phyloP scores from a whole-genome alignment of 2,888 invertebrate species.

The Pseudolycoriella hygida region DNA sequence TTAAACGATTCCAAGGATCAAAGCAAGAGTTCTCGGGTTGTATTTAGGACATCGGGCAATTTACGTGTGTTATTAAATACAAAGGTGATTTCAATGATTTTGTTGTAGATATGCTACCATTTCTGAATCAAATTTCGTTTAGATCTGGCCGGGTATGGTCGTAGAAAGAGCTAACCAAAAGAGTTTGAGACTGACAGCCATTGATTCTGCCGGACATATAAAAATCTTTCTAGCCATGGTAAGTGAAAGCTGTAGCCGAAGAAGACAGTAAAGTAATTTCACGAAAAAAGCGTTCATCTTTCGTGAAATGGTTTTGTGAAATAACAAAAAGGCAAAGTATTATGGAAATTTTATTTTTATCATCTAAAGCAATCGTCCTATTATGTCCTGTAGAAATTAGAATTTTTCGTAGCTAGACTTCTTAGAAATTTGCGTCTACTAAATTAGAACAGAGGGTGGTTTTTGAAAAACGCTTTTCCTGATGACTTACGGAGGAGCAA shows the following conservation, averaged over 20 bases:
- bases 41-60: slow-evolving; percentile 78
- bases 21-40: slow-evolving; percentile 51
- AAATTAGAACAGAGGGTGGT: background rate
- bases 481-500: too few species aligned
- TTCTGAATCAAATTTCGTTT: slow-evolving; percentile 1
- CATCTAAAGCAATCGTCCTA: too few species aligned
- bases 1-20: slow-evolving; percentile 56
- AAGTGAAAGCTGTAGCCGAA: background rate
- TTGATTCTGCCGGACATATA: slow-evolving; percentile 63
- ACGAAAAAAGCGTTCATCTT: too few species aligned
- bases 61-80: slow-evolving; percentile 82
- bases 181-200: slow-evolving; percentile 73
- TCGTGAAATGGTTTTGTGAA: background rate
- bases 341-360: too few species aligned
- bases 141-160: slow-evolving; percentile 83
- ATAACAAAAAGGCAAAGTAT: too few species aligned
- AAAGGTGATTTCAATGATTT: slow-evolving; percentile 36
- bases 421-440: background rate
- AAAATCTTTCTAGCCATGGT: slow-evolving; percentile 74
- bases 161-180: slow-evolving; percentile 74
- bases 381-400: too few species aligned
- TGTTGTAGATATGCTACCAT: slow-evolving; percentile 1
- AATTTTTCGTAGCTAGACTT: background rate
- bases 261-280: background rate
- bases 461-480: too few species aligned